These are phyloP conservation scores for Helleia helle DNA, from an alignment of 2,888 invertebrate genomes.

Conservation along the genomic window DNA sequence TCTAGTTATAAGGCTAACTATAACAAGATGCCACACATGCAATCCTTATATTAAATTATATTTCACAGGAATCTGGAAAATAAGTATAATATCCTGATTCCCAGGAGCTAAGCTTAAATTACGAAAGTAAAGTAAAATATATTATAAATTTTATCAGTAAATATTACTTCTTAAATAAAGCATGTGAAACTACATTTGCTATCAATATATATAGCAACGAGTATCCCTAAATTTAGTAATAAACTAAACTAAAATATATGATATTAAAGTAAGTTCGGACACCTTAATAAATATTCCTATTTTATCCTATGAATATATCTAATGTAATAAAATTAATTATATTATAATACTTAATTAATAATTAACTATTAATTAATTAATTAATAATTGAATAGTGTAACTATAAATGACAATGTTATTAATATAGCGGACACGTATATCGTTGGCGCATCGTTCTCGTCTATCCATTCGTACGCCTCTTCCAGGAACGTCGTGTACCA, in stretches of 20 bases:
- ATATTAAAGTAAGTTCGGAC: not conserved
- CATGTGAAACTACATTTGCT: slow-evolving; percentile 33
- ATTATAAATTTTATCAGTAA: too few species aligned
- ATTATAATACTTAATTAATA: slow-evolving; percentile 2
- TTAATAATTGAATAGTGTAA: slow-evolving; percentile 35
- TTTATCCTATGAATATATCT: too few species aligned
- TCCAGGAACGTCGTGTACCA: slow-evolving; percentile 34
- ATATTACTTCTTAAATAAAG: too few species aligned
- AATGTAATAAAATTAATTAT: too few species aligned
- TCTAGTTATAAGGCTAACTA: slow-evolving; percentile 37
- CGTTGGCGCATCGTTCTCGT: slow-evolving; percentile 48
- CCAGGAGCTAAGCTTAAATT: too few species aligned
- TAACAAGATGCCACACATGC: slow-evolving; percentile 39
- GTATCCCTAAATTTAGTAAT: slow-evolving; percentile 24
- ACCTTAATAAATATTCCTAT: slow-evolving; percentile 14
- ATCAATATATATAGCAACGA: slow-evolving; percentile 36
- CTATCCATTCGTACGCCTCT: slow-evolving; percentile 53
- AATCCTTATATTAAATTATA: too few species aligned
- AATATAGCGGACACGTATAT: slow-evolving; percentile 38
- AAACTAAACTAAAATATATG: not conserved
- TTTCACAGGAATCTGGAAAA: too few species aligned
- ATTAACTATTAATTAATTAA: slow-evolving; percentile 8
- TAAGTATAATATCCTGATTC: too few species aligned
- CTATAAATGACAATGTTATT: slow-evolving; percentile 33
- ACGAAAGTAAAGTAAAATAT: too few species aligned